These are phyloP conservation scores for Cylas formicarius DNA, from an alignment of 1,140 invertebrate species.

Conservation along the genomic window DNA sequence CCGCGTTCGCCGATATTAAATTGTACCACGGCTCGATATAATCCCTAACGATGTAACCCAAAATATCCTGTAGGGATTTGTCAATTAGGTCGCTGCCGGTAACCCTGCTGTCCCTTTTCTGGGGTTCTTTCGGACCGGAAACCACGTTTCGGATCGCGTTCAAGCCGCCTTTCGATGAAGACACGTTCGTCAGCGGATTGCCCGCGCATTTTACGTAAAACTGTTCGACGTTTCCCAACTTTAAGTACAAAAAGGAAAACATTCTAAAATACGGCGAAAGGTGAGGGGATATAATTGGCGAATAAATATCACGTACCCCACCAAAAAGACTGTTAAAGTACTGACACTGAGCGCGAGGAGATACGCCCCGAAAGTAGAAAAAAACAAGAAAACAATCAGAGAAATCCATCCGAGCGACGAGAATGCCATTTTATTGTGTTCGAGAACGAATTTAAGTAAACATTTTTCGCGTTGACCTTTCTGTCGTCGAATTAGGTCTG, in stretches of 20 bases:
- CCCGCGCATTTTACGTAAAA: slow-evolving; percentile 34
- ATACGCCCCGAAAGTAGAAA: slow-evolving; percentile 31
- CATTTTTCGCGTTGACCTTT: too few species aligned
- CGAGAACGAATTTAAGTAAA: too few species aligned
- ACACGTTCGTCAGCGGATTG: slow-evolving; percentile 35
- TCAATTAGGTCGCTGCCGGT: slow-evolving; percentile 42
- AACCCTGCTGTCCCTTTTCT: slow-evolving; percentile 37
- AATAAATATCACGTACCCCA: not conserved
- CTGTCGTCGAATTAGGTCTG: too few species aligned
- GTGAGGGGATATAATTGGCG: not conserved
- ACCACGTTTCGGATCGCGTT: slow-evolving; percentile 26
- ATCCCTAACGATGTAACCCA: slow-evolving; percentile 68
- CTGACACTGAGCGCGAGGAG: not conserved
- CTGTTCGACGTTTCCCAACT: slow-evolving; percentile 35
- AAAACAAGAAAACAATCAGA: slow-evolving; percentile 31
- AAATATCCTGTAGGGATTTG: slow-evolving; percentile 41
- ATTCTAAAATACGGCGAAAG: slow-evolving; percentile 30
- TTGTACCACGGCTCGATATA: slow-evolving; percentile 71
- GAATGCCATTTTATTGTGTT: slow-evolving; percentile 22
- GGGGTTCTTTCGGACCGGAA: slow-evolving; percentile 31
- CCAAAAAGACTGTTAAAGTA: not conserved
- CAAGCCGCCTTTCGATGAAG: slow-evolving; percentile 34
- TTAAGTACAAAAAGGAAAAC: slow-evolving; percentile 34
- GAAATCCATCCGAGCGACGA: slow-evolving; percentile 29
- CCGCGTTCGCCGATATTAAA: slow-evolving; percentile 46